phyloP scores from a whole-genome alignment of 2,113 vertebrate species.

The Austrofundulus limnaeus region DNA sequence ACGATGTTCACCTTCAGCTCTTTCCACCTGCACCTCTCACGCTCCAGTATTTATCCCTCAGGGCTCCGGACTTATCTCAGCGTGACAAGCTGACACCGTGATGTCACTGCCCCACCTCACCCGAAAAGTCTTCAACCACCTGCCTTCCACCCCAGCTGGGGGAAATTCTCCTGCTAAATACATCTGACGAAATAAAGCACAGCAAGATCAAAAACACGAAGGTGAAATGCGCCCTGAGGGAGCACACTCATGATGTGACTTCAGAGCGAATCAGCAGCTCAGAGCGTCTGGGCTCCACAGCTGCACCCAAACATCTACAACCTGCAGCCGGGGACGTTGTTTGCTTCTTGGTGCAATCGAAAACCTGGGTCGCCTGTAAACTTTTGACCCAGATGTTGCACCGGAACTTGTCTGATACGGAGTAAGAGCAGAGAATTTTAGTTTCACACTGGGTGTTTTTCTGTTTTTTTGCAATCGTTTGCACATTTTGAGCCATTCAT shows the following conservation, averaged over 20 bases:
- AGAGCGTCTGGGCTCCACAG: slow-evolving; percentile 32
- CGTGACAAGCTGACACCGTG: slow-evolving; percentile 68
- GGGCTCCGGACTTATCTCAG: slow-evolving; percentile 56
- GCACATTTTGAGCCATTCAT: too few relatives aligned
- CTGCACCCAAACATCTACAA: slow-evolving; percentile 57
- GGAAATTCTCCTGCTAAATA: slow-evolving; percentile 77
- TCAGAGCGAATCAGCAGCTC: slow-evolving; percentile 66
- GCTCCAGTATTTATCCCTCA: slow-evolving; percentile 44
- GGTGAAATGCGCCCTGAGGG: slow-evolving; percentile 41
- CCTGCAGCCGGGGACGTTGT: neutral
- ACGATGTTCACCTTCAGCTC: slow-evolving; percentile 36
- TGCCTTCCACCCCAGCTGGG: slow-evolving; percentile 69
- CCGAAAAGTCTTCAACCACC: slow-evolving; percentile 67
- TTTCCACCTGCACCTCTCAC: slow-evolving; percentile 73
- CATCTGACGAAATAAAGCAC: slow-evolving; percentile 65
- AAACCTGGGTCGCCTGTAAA: neutral
- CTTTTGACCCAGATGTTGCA: too few relatives aligned
- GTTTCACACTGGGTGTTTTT: too few relatives aligned
- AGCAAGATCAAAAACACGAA: slow-evolving; percentile 69
- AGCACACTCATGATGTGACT: slow-evolving; percentile 53
- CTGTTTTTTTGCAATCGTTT: too few relatives aligned
- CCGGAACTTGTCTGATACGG: neutral
- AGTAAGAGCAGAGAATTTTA: neutral
- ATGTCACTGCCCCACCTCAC: slow-evolving; percentile 67
- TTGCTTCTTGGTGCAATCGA: neutral